These are phyloP conservation scores for Phymanthus crucifer DNA, from an alignment of 92 coral and sea anemone genomes.

Conservation along the genomic window DNA sequence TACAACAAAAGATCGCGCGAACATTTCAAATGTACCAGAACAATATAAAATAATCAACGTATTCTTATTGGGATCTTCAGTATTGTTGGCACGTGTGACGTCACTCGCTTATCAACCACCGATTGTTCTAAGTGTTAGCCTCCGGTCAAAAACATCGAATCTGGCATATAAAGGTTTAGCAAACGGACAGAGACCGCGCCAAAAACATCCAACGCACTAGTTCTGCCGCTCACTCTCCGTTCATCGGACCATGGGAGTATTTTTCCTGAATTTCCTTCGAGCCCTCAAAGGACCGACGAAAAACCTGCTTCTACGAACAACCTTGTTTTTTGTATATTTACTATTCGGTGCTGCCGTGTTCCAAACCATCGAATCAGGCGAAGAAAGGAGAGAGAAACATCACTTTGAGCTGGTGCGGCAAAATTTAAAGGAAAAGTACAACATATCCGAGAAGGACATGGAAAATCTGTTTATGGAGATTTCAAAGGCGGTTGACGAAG, in stretches of 20 bases:
- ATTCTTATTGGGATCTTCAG: conserved; percentile 55
- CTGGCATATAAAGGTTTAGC: conserved; percentile 46
- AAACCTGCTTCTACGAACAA: conserved; percentile 75
- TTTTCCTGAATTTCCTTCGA: conserved; percentile 92
- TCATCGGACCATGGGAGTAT: conserved; percentile 85
- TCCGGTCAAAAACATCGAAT: conserved; percentile 65
- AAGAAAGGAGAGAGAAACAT: conserved; percentile 78
- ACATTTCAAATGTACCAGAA: conserved; percentile 53
- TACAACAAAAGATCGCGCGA: conserved; percentile 50
- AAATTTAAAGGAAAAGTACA: conserved; percentile 77
- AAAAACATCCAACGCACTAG: conserved; percentile 30
- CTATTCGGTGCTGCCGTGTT: conserved; percentile 95
- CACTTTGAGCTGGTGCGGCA: conserved; percentile 83
- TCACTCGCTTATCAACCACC: conserved; percentile 73
- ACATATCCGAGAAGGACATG: conserved; percentile 91
- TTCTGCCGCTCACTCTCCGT: conserved; percentile 41
- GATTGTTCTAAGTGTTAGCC: conserved; percentile 77
- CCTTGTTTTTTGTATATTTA: conserved; percentile 81
- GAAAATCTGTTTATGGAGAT: conserved; percentile 75
- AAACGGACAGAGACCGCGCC: conserved; percentile 37
- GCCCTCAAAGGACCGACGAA: conserved; percentile 98
- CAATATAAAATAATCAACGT: conserved; percentile 70
- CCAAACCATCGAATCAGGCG: conserved; percentile 98
- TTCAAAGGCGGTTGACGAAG: conserved; percentile 95
- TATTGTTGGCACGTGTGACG: conserved; percentile 78